A percentile compares a stretch with the other conserved stretches of the same genome.
Conservation (phyloP, 1,140 invertebrate species). For the Trypoxylus dichotomus region DNA sequence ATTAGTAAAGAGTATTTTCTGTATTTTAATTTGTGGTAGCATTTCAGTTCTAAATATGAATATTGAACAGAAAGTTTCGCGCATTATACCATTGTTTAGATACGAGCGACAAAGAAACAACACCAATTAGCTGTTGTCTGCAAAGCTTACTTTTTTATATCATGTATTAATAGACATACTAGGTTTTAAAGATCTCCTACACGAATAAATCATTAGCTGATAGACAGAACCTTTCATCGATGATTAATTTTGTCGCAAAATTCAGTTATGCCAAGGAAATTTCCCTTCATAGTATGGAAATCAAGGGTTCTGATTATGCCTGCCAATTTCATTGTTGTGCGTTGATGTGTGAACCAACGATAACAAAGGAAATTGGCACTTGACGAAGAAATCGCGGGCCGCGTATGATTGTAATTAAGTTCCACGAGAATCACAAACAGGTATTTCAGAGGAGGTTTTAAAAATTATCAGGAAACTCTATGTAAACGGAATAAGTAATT, state of each 20-base stretch:
- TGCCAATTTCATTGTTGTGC: neutral
- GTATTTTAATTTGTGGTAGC: too few relatives aligned
- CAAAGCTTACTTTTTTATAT: too few relatives aligned
- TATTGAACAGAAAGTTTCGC: too few relatives aligned
- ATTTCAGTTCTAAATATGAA: too few relatives aligned
- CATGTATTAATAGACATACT: too few relatives aligned
- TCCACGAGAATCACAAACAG: neutral
- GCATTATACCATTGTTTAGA: too few relatives aligned
- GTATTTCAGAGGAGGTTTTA: neutral
- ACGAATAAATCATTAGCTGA: too few relatives aligned
- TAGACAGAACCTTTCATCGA: too few relatives aligned
- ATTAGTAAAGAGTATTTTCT: too few relatives aligned
- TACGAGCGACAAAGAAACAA: too few relatives aligned
- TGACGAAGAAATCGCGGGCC: neutral
- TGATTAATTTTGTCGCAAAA: neutral
- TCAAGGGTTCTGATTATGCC: neutral
- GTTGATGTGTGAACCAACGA: constrained; percentile 7
- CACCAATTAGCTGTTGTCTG: too few relatives aligned
- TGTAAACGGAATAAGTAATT: neutral
- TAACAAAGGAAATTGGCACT: constrained; percentile 11
- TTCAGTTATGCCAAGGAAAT: neutral
- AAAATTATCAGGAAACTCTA: neutral
- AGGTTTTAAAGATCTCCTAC: too few relatives aligned
- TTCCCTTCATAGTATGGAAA: neutral
- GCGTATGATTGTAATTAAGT: neutral